A percentile compares a stretch with the other conserved stretches of the same genome.
phyloP scores from a whole-genome alignment of 2,888 invertebrate genomes.

The Nasonovia ribisnigri region DNA sequence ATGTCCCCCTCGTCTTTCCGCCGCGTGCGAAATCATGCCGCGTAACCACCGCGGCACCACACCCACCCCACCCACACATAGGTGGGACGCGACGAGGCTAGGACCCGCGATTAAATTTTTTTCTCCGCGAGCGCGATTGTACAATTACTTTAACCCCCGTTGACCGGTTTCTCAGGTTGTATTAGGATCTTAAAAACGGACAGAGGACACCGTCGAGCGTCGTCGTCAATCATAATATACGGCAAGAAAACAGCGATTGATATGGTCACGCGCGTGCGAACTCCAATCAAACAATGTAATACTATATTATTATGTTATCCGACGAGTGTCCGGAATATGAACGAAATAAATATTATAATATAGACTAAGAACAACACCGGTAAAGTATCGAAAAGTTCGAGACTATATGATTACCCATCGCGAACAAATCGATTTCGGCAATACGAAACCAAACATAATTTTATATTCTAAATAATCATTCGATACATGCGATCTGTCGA shows the following conservation, averaged over 20 bases:
- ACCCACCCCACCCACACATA: neutral
- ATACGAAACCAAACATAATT: neutral
- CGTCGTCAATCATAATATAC: neutral
- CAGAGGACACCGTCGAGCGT: too few relatives aligned
- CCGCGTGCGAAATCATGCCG: neutral
- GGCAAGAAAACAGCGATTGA: neutral
- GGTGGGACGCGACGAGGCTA: too few relatives aligned
- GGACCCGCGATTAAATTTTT: neutral
- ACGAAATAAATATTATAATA: neutral
- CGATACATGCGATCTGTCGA: neutral
- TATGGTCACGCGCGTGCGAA: neutral
- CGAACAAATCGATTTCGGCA: neutral
- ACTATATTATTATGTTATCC: neutral
- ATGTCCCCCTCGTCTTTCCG: neutral
- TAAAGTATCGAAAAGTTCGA: neutral
- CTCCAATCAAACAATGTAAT: neutral
- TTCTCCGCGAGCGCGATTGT: neutral
- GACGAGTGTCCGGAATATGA: neutral
- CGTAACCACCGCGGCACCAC: neutral
- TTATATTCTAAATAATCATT: neutral
- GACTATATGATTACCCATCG: neutral
- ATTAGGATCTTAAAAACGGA: too few relatives aligned
- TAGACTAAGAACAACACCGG: neutral
- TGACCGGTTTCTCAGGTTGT: neutral
- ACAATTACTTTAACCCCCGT: neutral